Base-by-base conservation (phyloP, 2,888 invertebrate genomes). In the Melanargia galathea region DNA sequence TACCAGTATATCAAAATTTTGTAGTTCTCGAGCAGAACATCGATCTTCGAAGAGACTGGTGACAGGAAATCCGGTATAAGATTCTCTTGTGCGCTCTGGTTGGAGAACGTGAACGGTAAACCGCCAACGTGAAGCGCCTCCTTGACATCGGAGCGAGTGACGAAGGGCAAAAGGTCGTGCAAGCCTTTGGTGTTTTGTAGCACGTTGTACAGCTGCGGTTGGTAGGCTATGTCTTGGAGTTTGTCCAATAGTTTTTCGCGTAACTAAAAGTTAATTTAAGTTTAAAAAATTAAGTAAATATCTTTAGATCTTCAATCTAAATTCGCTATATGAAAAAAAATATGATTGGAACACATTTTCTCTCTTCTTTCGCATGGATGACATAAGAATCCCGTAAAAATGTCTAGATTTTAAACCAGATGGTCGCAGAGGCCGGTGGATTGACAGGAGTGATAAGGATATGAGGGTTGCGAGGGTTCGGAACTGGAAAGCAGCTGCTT, bases 101-200 rank as follows among this genome's bases (percentile, higher is more conserved):
- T 86, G 40, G 74, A 73, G 61, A 81, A 81, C 0, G 72, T 65
- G 51, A 85, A 86, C 18, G 92, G 81, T n/a, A 92, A 84, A 71
- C 93, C 93, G 0, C 96, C 96, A 0, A 96, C 96, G 74, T 97
- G 96, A 56, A 97, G 92, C 0, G 94, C 93, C 10, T 90, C 85
- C 20, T 94, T 87, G 0, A 95, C 87, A 22, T 92, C 89, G 2
- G 80, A 77, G 10, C 77, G 80, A 58, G 93, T 92, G 33, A 96
- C 82, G 84, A 93, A 96, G 4, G 81, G 74, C 0, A 83, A 78
- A 82, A 93, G 93, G 49, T 78, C 79, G n/a, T 76, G 62, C 0
- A 91, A 75, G 48, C 87, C 83, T 1, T 83, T 73, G 13, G 75
- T 75, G 60, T 93, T 93, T 7, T 85, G 77, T 0, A 87, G 69